These are phyloP conservation scores for Arrhamphus sclerolepis DNA, from an alignment of 2,797 vertebrate genomes.

Conservation along the genomic window DNA sequence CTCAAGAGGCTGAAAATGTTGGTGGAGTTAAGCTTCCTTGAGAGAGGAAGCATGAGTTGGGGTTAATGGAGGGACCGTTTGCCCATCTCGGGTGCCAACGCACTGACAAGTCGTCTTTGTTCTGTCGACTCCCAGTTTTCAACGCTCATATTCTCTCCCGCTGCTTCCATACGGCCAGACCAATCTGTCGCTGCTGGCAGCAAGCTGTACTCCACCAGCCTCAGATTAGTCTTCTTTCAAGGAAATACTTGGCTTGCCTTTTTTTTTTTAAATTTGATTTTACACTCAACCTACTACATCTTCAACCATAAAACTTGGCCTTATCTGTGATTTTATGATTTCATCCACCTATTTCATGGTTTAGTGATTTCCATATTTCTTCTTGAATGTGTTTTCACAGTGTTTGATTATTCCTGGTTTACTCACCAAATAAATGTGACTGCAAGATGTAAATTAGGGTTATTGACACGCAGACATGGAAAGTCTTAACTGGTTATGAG, in stretches of 20 bases:
- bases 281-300: background rate
- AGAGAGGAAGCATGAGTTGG: slow-evolving; percentile 29
- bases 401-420: background rate
- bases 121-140: slow-evolving; percentile 49
- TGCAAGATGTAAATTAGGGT: no score
- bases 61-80: slow-evolving; percentile 32
- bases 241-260: no score
- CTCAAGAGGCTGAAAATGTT: background rate
- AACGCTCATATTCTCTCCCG: slow-evolving; percentile 39
- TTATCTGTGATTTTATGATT: background rate
- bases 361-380: background rate
- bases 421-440: no score
- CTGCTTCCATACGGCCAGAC: slow-evolving; percentile 57
- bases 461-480: no score
- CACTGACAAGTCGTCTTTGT: slow-evolving; percentile 63
- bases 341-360: background rate
- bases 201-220: slow-evolving; percentile 20
- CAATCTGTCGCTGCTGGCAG: slow-evolving; percentile 69
- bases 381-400: background rate
- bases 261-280: background rate
- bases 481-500: no score
- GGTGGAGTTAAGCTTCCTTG: slow-evolving; percentile 20
- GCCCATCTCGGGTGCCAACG: slow-evolving; percentile 11
- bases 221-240: slow-evolving; percentile 3
- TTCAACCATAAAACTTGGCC: background rate